Base-by-base conservation (phyloP, 2,888 invertebrate genomes). In the Exocentrus adspersus region DNA sequence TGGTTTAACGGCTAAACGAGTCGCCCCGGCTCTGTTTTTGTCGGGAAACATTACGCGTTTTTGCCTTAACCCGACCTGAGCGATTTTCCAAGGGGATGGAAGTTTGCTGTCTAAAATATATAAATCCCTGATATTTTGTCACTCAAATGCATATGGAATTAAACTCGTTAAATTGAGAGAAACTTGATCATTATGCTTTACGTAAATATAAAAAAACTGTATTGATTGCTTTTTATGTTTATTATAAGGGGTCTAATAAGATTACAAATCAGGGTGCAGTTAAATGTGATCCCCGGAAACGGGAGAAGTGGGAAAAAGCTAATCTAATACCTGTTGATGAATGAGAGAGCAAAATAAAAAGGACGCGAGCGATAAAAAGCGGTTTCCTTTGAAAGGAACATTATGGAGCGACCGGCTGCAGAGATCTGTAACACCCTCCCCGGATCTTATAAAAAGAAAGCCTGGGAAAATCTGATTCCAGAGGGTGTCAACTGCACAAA, bases 1-100 rank as follows among this genome's bases (percentile, higher is more conserved):
- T 82, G 81, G 81, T 82, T 82, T 81, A 81, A 81, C 81, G 80
- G 79, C 78, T 79, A 79, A 81, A 81, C 80, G 81, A 78, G 77
- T 78, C 73, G 73, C 72, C n/a, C n/a, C 37, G 58, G 62, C 60
- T 58, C 59, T 78, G 79, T 78, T 80, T 80, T 79, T 78, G 73
- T 70, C 71, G 65, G 62, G 48, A 62, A 68, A 67, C 70, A 64
- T 72, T 71, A 75, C 62, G 72, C 43, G 71, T 74, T 75, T 74
- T 74, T 74, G 72, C 65, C 60, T 56, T 28, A 21, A 62, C 54
- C 59, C 64, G 64, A 64, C 69, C 64, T 60, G 54, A 60, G 57
- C 30, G 19, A 30, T 46, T 46, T 32, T 30, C 30, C 30, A 46
- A n/a, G 42, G 17, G 17, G 19, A 7, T n/a, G 9, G 19, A 19